These are phyloP conservation scores for Cephus pygmeus DNA, from an alignment of 2,888 invertebrate species.

Conservation along the genomic window DNA sequence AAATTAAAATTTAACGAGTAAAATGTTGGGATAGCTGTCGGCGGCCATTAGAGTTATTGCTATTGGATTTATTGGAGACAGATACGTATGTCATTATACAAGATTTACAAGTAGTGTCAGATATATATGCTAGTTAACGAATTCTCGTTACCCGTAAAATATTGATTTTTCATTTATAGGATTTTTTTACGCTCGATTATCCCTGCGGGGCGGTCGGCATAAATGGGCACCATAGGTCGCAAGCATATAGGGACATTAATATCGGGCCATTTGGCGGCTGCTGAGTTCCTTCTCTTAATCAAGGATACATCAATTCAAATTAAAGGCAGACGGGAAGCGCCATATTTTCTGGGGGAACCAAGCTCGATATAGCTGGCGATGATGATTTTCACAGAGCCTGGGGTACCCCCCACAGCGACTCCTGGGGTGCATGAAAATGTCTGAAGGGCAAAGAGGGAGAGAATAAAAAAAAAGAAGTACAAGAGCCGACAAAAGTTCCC, in stretches of 20 bases:
- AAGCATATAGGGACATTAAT: not conserved
- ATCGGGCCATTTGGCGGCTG: not conserved
- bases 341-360: constrained; percentile 15
- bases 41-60: not conserved
- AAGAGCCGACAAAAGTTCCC: not conserved
- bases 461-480: not conserved
- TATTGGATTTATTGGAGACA: not conserved
- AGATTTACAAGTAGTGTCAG: not conserved
- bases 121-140: not conserved
- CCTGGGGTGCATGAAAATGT: constrained; percentile 4
- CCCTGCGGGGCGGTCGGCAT: not conserved
- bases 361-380: not conserved
- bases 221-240: not conserved
- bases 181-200: not conserved
- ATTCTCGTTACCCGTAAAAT: not conserved
- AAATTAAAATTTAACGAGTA: not conserved
- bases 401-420: not conserved
- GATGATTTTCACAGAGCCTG: not conserved
- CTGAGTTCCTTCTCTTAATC: constrained; percentile 27
- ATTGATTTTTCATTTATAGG: not conserved
- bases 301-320: constrained; percentile 35
- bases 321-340: constrained; percentile 20
- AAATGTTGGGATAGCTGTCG: not conserved
- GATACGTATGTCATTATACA: not conserved
- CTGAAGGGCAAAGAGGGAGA: not conserved